Base-by-base conservation (phyloP, 2,888 invertebrate genomes). In the Chesias legatella region DNA sequence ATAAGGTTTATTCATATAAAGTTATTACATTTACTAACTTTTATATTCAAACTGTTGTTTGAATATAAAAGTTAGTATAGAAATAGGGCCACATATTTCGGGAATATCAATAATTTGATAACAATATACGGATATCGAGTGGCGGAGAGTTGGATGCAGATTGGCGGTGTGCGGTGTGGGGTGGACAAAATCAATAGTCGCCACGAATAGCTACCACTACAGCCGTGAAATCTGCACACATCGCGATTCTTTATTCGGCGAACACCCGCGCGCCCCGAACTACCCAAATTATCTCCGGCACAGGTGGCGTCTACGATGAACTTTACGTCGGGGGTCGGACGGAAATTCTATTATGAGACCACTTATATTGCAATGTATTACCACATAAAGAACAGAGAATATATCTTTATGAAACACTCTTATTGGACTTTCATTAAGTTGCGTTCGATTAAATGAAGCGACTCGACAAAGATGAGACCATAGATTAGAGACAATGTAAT, bases 101-200 rank as follows among this genome's bases (percentile, higher is more conserved):
- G 13, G 13, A 17, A 17, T 17, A 17, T 74, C 71, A 69, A 76
- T 80, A 78, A 76, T 77, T 73, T 76, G 71, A 69, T 75, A 78
- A 76, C 73, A 80, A 74, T 73, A 75, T 70, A 72, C 63, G 39
- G 60, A 66, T 67, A 72, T 73, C 73, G 76, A 73, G 55, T 65
- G 61, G 63, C 63, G 58, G 63, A 60, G 65, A 60, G 62, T 57
- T 60, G 64, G 64, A 64, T 77, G 77, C 76, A 80, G 69, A 77
- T 79, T 69, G 70, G 70, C 64, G 70, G 67, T 59, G 68, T 66
- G 63, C 67, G 78, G 72, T 73, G 74, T 74, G 84, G 85, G 85
- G 86, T 81, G 86, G 79, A 83, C 81, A 85, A 86, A 86, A 88
- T 88, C 86, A 83, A 88, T 88, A 86, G 75, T 80, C 73, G 69